These are phyloP conservation scores for Lordiphosa andalusiaca DNA, from an alignment of 2,888 invertebrate species.

Conservation along the genomic window DNA sequence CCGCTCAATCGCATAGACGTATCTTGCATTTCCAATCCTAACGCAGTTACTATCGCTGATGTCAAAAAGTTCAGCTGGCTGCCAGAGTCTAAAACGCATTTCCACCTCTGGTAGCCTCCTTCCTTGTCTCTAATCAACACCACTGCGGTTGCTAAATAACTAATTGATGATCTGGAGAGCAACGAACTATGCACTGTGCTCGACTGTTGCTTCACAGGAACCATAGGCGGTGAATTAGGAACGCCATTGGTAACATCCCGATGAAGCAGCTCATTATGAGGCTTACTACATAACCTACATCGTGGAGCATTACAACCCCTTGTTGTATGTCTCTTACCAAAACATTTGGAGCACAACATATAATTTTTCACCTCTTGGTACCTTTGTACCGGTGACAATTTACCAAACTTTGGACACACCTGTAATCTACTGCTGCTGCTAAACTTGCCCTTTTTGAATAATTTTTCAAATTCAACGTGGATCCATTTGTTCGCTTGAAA, in stretches of 20 bases:
- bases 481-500: too few species aligned
- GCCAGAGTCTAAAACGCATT: conserved; percentile 10
- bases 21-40: too few species aligned
- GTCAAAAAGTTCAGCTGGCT: conserved; percentile 14
- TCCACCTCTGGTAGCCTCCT: background rate
- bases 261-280: conserved; percentile 13
- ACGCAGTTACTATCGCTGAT: background rate
- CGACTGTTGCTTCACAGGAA: background rate
- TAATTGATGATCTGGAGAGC: background rate
- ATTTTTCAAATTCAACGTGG: background rate
- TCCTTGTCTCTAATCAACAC: conserved; percentile 5
- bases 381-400: background rate
- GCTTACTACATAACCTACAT: conserved; percentile 8
- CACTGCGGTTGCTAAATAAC: conserved; percentile 12
- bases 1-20: background rate
- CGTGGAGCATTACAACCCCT: background rate
- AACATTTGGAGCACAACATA: background rate
- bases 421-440: conserved; percentile 1
- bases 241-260: background rate
- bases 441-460: conserved; percentile 1
- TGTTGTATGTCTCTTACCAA: background rate
- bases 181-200: conserved; percentile 7
- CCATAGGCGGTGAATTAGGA: background rate
- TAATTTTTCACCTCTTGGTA: background rate
- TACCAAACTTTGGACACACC: conserved; percentile 5